Evolutionary conservation across 30 jellyfish, hydroid and myxozoan species (phyloP), one percentile per base, ranked within the genome.

Genomic region (Morbakka virulenta): DNA sequence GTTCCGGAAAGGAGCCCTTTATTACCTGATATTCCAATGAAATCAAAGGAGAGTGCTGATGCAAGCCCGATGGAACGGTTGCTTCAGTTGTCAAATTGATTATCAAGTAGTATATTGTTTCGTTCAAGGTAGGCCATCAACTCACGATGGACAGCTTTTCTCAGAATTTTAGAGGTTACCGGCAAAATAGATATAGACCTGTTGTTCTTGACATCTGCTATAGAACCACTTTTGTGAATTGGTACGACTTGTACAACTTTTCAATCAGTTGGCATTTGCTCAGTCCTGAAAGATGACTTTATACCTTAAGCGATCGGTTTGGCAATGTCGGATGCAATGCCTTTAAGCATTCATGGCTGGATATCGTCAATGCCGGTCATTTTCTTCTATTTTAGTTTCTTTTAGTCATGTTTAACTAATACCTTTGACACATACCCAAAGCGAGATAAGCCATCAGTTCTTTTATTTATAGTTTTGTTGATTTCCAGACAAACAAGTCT

Each of bases 161-260:
- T 72, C 75, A 32, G n/a, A 72, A 52, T 50, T 57, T 81, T 67
- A 13, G 70, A 81, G 12, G 52, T 32, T 28, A 34, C 77, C 28
- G 87, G 80, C 72, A 67, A 72, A 49, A 81, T 67, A 28, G 77
- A 49, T 21, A 81, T 68, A 0, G 93, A 86, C 22, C 93, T 49
- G 71, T 81, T 68, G 32, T 68, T 81, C 24, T 79, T 49, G 78
- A 66, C 31, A 4, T 20, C 49, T 41, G 49, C 41, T 22, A 29
- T 31, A 50, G 76, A 4, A 4, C 91, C 87, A 0, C 69, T 47
- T 67, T 80, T 80, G 26, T 9, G 69, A 17, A 67, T 48, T 6
- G 87, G 90, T 31, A 85, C 67, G 41, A 79, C 79, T 6, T 77
- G 80, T 31, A 77, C 90, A 4, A 2, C 17, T 48, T 79, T 79